Base-by-base conservation (phyloP, 2,797 vertebrate species). In the Squalus acanthias region DNA sequence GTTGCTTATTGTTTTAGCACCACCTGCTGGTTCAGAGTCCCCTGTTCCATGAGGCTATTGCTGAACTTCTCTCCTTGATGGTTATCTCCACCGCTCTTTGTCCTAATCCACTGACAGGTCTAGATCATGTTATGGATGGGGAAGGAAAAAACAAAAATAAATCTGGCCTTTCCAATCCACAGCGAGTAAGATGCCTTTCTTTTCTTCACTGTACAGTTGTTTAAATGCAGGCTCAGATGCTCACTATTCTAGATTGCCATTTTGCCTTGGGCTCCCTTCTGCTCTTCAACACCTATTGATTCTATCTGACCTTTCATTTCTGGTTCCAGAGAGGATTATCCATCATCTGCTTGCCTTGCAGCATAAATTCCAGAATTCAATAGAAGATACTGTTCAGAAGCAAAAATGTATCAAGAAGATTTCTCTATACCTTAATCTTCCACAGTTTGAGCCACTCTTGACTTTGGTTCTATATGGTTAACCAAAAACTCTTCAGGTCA, bases 1-100 rank as follows among this genome's bases (percentile, higher is more conserved):
- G 70, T 74, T 93, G 63, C 91, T 24, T 76, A 76, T 76, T 95
- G 94, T 95, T 95, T 95, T 95, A 95, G 94, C 94, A 95, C 94
- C 94, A 95, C 94, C 70, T 95, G 94, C 94, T 95, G 94, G 94
- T 46, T 95, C 50, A 33, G 26, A 17, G 33, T 76, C 12, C 29
- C 70, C 1, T 33, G 13, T 76, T 76, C 70, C 50, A 3, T 5
- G 15, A 33, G 46, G 65, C 10, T 70, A 63, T 57, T 15, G 13
- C 15, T 72, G 70, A 95, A 95, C 26, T 33, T 72, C 50, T 60
- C 87, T 8, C 22, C 87, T 76, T 76, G 70, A 74, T 95, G 50
- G 70, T 57, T 76, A 33, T 33, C 70, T 69, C 94, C 94, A 72
- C 0, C n/a, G 20, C 70, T 22, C 29, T 93, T 67, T 46, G n/a